Evolutionary conservation across 2,888 invertebrate genomes (phyloP), one percentile per base, ranked within the genome.

Genomic region (Drosophila hamatofila): DNA sequence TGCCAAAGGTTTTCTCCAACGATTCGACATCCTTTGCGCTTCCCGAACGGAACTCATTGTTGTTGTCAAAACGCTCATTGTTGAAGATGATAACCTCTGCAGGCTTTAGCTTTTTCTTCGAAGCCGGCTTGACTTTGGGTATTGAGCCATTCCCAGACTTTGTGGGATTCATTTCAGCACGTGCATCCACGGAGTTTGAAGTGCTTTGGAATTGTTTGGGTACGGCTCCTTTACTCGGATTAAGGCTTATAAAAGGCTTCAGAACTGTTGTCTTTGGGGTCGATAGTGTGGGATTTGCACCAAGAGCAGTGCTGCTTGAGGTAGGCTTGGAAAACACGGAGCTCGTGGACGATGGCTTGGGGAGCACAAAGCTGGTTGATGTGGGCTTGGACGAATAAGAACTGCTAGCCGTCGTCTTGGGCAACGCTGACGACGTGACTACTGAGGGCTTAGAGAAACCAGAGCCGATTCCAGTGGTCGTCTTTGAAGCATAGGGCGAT

Each of bases 31-130:
- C 93, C 54, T 85, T 72, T 12, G 80, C 67, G 59, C 91, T 92
- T 14, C 93, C 93, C 0, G 65, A 48, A 0, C 92, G 92, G 37
- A 74, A 83, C 51, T 91, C 89, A 35, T 90, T 86, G 6, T 80
- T 67, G 67, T 79, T 85, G 52, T 92, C 91, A 57, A 93, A 92
- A 11, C 83, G 77, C 52, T 92, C 92, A 30, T 92, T 90, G 63
- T 93, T 92, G 49, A 93, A 91, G 55, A 93, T 91, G 23, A 91
- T 84, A 5, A 88, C 91, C 23, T 84, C 76, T 3, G 92, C 93
- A 1, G 93, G 90, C 42, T 90, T 88, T 1, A 84, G 72, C 25
- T 89, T 91, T 14, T 66, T 69, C 61, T 77, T 80, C 27, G 2
- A 44, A n/a, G 11, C 11, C 14, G 48, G 7, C 8, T 27, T 58